phyloP scores from a whole-genome alignment of 1,140 invertebrate genomes.

The Rhagoletis pomonella region DNA sequence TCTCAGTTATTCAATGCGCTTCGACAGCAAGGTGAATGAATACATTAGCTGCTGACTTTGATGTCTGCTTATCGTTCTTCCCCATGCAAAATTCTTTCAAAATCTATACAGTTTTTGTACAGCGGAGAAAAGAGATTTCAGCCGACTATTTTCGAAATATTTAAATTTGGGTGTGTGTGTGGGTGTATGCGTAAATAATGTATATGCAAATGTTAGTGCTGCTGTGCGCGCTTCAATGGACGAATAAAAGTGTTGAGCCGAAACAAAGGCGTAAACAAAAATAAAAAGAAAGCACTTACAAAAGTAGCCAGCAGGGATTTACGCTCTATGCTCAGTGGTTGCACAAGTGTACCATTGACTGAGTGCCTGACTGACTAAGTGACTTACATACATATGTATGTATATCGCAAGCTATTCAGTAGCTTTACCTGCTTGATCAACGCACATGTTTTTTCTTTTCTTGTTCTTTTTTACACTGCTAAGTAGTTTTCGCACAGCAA shows the following conservation, averaged over 20 bases:
- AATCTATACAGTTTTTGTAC: neutral
- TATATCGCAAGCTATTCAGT: neutral
- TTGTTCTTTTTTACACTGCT: neutral
- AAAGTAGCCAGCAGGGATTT: conserved; percentile 25
- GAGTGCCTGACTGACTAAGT: conserved; percentile 10
- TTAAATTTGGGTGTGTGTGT: neutral
- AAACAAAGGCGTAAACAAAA: conserved; percentile 17
- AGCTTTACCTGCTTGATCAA: no score
- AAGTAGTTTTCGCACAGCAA: neutral
- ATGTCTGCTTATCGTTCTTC: neutral
- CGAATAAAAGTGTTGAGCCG: conserved; percentile 25
- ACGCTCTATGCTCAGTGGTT: neutral
- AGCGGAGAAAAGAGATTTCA: neutral
- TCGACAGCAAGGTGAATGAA: neutral
- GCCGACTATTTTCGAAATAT: no score
- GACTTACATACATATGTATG: neutral
- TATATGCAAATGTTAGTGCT: conserved; percentile 31
- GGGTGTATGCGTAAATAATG: neutral
- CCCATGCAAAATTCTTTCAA: neutral
- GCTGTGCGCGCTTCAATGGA: neutral
- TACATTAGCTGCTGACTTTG: neutral
- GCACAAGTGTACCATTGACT: conserved; percentile 29
- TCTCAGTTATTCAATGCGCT: neutral
- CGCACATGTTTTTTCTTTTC: neutral
- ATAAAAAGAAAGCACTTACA: neutral